These are phyloP conservation scores for Malurus leucopterus DNA, from an alignment of 2,797 vertebrate genomes.

Conservation along the genomic window DNA sequence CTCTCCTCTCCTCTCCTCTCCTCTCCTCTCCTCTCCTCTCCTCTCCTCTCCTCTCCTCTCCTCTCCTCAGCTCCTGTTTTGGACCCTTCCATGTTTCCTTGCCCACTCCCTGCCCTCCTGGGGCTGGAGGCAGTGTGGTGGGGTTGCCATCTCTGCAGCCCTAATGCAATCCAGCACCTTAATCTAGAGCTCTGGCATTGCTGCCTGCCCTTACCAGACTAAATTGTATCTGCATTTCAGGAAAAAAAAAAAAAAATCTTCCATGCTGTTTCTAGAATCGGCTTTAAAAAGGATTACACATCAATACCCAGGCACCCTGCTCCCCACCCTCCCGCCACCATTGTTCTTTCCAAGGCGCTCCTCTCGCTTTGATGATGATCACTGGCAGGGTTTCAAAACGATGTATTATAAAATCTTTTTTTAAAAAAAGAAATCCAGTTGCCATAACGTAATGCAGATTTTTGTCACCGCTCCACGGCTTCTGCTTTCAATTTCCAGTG, in stretches of 20 bases:
- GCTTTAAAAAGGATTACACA: conserved; percentile 61
- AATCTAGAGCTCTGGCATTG: not conserved
- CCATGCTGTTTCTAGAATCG: conserved; percentile 45
- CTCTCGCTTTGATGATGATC: conserved; percentile 85
- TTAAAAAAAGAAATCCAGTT: conserved; percentile 33
- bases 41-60: not conserved
- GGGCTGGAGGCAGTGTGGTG: not conserved
- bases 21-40: not conserved
- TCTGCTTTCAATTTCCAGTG: conserved; percentile 87
- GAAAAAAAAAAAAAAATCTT: not conserved
- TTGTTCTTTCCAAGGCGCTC: conserved; percentile 60
- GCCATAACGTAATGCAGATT: conserved; percentile 90
- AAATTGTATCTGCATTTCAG: conserved; percentile 50
- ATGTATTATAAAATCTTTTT: conserved; percentile 81
- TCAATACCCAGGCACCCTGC: conserved; percentile 49
- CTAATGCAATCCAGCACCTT: not conserved
- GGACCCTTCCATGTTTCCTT: not conserved
- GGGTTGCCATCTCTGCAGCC: not conserved
- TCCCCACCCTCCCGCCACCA: conserved; percentile 46
- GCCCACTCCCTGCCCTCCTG: not conserved
- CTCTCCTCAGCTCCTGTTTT: conserved; percentile 1
- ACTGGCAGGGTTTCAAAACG: conserved; percentile 81
- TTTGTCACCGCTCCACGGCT: conserved; percentile 83
- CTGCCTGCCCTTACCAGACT: conserved; percentile 34
- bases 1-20: not conserved